Evolutionary conservation across 2,113 vertebrate species (phyloP), one percentile per base, ranked within the genome.

Genomic region (Apteryx owenii): DNA sequence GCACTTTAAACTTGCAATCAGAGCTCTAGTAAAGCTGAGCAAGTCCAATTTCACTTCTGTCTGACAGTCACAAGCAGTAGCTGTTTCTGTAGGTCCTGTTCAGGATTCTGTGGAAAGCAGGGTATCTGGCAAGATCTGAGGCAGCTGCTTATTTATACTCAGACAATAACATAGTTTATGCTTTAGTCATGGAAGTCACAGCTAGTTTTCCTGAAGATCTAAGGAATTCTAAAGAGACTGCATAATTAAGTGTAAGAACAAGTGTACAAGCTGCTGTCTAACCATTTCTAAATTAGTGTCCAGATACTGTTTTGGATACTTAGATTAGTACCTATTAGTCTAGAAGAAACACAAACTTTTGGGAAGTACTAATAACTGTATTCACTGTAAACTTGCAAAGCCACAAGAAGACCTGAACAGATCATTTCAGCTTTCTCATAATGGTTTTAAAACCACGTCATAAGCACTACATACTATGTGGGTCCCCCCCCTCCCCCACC

Each of bases 51-150:
- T n/a, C 42, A 20, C 53, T 33, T 19, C 44, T 17, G 48, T 20
- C 40, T 3, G 10, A 10, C 0, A 21, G 68, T 1, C 12, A 6
- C 0, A 2, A 82, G 75, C 56, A 19, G 62, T 0, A 48, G 22
- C 66, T 21, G 48, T 78, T 6, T 65, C 31, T 38, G 18, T 1
- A 5, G 54, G 77, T 42, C 33, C 77, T 42, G 29, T 2, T 56
- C 60, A 4, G 5, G 7, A 21, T 1, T 6, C 33, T 5, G 16
- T 2, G 33, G 23, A 29, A 29, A 66, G 33, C 28, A 8, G 13
- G 0, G 16, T 7, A 3, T 60, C 56, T 60, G 33, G 29, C 56
- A 73, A 73, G n/a, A 7, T 33, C 46, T 0, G 18, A 36, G 28
- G 10, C 21, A n/a, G 1, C 65, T 11, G 5, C 5, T 70, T 4